Evolutionary conservation across 2,113 vertebrate species (phyloP), one percentile per base, ranked within the genome.

Genomic region (Turnix velox): DNA sequence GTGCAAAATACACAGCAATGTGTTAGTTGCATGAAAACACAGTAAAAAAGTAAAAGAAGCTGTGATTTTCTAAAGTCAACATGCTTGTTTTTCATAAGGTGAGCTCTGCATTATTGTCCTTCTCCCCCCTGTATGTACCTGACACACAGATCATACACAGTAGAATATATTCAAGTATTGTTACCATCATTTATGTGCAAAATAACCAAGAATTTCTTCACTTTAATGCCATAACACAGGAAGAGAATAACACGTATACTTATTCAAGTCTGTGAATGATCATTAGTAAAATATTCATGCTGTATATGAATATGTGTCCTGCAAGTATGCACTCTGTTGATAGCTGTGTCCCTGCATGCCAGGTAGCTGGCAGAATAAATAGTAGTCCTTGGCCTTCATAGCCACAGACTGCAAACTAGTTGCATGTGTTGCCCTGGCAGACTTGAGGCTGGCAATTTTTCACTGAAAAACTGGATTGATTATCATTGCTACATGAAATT

Each of bases 171-270:
- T 8, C 59, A 4, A 46, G 28, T 27, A 7, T 3, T 68, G 88
- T 84, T 61, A 65, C 6, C 4, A 15, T 85, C 28, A 18, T 31
- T 20, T 65, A 37, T 39, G 7, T 7, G 6, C 10, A 43, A 7
- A 13, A 18, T 11, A 46, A 52, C 35, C 4, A 62, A 55, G 7
- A 52, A 72, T 67, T 39, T 7, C 5, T 2, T 52, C 20, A 13
- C 12, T 62, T 6, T 52, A 4, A 33, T 35, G 25, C 28, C 6
- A 45, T 9, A 52, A 19, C 9, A 20, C 6, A n/a, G 5, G 3
- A 7, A 66, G 8, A 66, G 1, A 68, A 52, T 23, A 73, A 49
- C 7, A 2, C 1, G 2, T 5, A 17, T 1, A 1, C 4, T 58
- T 58, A 14, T 58, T 19, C 20, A 25, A 25, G 33, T 17, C 18